Percentiles rank a stretch among this genome's conserved stretches.
Conservation (phyloP, 2,113 vertebrate species). For the Syrrhaptes paradoxus region DNA sequence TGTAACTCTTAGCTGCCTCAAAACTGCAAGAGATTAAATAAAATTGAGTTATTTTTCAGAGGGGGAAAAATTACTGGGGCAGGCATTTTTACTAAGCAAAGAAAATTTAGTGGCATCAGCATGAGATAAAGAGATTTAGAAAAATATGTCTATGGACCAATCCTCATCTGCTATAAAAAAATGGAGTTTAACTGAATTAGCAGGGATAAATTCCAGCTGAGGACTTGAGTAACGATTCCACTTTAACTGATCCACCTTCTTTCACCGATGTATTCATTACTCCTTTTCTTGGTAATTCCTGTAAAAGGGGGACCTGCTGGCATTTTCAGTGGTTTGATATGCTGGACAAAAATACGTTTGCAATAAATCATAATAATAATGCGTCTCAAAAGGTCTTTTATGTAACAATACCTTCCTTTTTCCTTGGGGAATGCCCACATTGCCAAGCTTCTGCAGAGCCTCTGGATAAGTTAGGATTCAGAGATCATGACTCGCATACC, state of each 20-base stretch:
- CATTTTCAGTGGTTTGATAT: neutral
- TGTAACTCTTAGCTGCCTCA: neutral
- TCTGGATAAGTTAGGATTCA: neutral
- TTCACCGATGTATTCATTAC: fast-evolving
- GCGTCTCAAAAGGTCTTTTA: neutral
- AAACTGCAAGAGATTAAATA: neutral
- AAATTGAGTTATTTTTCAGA: neutral
- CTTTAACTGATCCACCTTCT: neutral
- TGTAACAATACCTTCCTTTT: neutral
- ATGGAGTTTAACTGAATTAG: neutral
- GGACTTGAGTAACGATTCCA: neutral
- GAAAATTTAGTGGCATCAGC: neutral
- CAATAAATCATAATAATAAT: neutral
- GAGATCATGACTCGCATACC: neutral
- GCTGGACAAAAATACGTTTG: neutral
- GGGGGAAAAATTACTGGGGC: neutral
- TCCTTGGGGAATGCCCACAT: neutral
- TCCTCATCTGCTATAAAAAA: neutral
- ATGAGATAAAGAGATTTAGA: neutral
- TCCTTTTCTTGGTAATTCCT: neutral
- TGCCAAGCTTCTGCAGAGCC: neutral
- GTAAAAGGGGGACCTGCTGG: neutral
- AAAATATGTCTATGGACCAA: neutral
- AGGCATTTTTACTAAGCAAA: neutral
- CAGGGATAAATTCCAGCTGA: neutral